phyloP scores from a whole-genome alignment of 2,797 vertebrate genomes.

The Bovichtus diacanthus region DNA sequence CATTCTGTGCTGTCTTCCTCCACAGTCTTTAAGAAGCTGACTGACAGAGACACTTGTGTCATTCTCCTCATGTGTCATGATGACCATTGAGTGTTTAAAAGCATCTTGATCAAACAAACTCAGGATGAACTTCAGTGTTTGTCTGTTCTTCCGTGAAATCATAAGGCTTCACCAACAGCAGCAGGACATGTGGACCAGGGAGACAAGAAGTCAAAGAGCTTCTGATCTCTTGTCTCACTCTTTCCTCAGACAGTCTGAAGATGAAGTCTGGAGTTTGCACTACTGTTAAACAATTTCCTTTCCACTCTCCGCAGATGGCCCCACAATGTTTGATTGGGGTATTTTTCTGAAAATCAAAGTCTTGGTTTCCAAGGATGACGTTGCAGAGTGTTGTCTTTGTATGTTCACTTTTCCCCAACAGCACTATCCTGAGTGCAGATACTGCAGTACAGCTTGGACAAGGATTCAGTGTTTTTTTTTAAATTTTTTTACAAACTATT shows the following conservation, averaged over 20 bases:
- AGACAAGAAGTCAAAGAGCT: not conserved
- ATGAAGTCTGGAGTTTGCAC: conserved; percentile 10
- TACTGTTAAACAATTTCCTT: not conserved
- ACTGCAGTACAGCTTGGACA: not conserved
- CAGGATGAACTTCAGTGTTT: not conserved
- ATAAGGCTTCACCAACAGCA: not conserved
- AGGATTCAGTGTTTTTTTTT: too few relatives aligned
- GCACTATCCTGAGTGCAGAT: not conserved
- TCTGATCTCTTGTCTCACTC: not conserved
- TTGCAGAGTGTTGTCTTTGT: not conserved
- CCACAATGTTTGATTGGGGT: not conserved
- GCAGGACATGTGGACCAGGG: conserved; percentile 11
- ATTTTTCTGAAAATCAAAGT: too few relatives aligned
- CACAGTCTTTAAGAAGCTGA: conserved; percentile 11
- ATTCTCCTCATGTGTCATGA: not conserved
- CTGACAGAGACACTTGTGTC: rapidly evolving
- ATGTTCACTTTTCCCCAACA: not conserved
- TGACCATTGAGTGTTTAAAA: conserved; percentile 1
- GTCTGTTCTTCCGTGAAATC: not conserved
- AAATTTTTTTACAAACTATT: too few relatives aligned
- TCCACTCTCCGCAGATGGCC: not conserved
- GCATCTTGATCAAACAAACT: conserved; percentile 9
- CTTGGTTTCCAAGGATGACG: not conserved
- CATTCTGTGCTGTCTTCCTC: not conserved
- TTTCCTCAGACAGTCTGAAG: not conserved